phyloP scores from a whole-genome alignment of 2,888 invertebrate genomes.

The Microctonus hyperodae region DNA sequence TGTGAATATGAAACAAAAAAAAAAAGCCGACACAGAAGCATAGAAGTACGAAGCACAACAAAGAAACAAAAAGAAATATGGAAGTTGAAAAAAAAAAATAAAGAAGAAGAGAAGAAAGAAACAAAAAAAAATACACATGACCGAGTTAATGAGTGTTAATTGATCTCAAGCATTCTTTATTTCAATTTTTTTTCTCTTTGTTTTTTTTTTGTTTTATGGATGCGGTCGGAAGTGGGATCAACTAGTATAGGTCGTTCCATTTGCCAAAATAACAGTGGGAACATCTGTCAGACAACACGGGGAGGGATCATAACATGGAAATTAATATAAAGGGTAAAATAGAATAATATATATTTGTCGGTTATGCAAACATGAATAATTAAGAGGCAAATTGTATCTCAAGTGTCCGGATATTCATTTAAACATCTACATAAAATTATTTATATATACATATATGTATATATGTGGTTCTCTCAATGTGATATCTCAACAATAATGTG shows the following conservation, averaged over 20 bases:
- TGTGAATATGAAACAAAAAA: neutral
- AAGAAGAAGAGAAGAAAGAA: neutral
- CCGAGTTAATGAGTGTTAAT: neutral
- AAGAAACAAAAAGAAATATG: neutral
- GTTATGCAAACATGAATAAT: slow-evolving; percentile 27
- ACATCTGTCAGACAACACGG: neutral
- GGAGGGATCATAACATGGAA: neutral
- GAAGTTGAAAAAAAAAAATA: neutral
- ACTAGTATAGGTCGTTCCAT: slow-evolving; percentile 38
- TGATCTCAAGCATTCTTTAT: slow-evolving; percentile 3
- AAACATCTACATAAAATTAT: neutral
- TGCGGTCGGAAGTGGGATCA: slow-evolving; percentile 45
- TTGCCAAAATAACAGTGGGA: neutral
- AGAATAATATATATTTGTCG: neutral
- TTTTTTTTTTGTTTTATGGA: slow-evolving; percentile 1
- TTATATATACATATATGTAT: neutral
- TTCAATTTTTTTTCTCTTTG: neutral
- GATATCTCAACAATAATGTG: slow-evolving; percentile 17
- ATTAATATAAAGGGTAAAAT: neutral
- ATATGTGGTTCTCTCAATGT: slow-evolving; percentile 4
- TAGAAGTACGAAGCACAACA: neutral
- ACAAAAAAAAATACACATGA: neutral
- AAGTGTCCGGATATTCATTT: neutral
- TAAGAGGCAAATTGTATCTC: slow-evolving; percentile 15
- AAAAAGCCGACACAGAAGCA: neutral